Evolutionary conservation across 2,888 invertebrate species (phyloP), one percentile per base, ranked within the genome.

Genomic region (Cephus nigrinus): DNA sequence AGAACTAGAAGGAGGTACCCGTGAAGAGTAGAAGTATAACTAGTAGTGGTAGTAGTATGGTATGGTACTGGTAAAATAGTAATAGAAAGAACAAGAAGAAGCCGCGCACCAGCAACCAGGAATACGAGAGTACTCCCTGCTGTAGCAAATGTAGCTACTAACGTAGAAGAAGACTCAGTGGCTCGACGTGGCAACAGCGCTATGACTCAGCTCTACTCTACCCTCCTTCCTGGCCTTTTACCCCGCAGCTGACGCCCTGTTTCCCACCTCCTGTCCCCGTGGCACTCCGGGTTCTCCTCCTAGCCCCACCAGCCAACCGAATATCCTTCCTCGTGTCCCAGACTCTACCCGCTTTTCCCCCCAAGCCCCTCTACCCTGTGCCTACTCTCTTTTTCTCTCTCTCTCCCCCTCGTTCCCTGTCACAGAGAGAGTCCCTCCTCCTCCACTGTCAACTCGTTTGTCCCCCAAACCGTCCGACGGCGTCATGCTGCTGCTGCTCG

Each of bases 151-250:
- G 55, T 55, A 55, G 55, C 55, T 55, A 55, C 55, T 55, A 55
- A 55, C 55, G 55, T 74, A 74, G 69, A 74, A 40, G 32, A 74
- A 55, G 55, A 55, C 55, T 55, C 55, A 55, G 55, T 55, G 55
- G 55, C 30, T 75, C 78, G 86, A 90, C 88, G 86, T 90, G 91
- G 91, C 91, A 91, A 91, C 90, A 89, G 83, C 86, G 90, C 88
- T 90, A 90, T 91, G 91, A 90, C 88, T 91, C 91, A 90, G 90
- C 91, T 89, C 88, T 82, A 84, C 88, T 86, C 85, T 73, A 74
- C 79, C 80, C 79, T 82, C 81, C 79, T 78, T 71, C 77, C 80
- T 40, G 68, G 78, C 80, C 78, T 84, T 81, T 82, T 80, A 85
- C 86, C 85, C 85, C 88, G 88, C 90, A 90, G 89, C 90, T 89